These are phyloP conservation scores for Esperia sulphurella DNA, from an alignment of 2,888 invertebrate species.

Conservation along the genomic window DNA sequence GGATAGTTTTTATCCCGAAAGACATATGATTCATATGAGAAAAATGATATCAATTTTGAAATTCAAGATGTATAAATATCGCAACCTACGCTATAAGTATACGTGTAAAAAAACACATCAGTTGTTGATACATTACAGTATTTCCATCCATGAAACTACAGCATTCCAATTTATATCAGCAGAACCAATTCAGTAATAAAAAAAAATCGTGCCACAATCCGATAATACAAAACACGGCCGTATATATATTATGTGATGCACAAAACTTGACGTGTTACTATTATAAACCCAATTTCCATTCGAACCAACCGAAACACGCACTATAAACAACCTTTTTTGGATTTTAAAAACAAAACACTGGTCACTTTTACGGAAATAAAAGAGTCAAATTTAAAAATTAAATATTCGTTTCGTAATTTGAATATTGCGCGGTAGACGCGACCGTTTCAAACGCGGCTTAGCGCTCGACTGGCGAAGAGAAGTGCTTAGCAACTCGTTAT, in stretches of 20 bases:
- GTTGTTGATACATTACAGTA: conserved; percentile 1
- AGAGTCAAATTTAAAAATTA: conserved; percentile 5
- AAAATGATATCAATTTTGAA: no score
- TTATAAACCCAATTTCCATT: no score
- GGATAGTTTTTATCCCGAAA: no score
- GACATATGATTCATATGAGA: no score
- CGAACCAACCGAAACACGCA: conserved; percentile 4
- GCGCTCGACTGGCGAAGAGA: conserved; percentile 57
- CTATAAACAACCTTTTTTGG: conserved; percentile 8
- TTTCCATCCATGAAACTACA: conserved; percentile 7
- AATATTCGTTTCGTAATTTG: conserved; percentile 25
- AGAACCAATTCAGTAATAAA: conserved; percentile 36
- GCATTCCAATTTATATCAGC: conserved; percentile 37
- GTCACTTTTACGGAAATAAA: neutral
- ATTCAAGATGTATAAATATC: no score
- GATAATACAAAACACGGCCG: conserved; percentile 24
- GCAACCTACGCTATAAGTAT: no score
- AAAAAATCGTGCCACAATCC: conserved; percentile 7
- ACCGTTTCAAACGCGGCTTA: conserved; percentile 40
- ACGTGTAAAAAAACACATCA: neutral
- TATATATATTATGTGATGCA: no score
- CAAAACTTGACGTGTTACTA: no score
- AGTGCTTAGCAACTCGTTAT: conserved; percentile 10
- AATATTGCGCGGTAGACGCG: conserved; percentile 41
- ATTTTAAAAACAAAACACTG: neutral